A percentile compares a stretch with the other conserved stretches of the same genome.
These are phyloP conservation scores for Drosophila parthenogenetica DNA, from an alignment of 2,888 invertebrate genomes.

Conservation along the genomic window DNA sequence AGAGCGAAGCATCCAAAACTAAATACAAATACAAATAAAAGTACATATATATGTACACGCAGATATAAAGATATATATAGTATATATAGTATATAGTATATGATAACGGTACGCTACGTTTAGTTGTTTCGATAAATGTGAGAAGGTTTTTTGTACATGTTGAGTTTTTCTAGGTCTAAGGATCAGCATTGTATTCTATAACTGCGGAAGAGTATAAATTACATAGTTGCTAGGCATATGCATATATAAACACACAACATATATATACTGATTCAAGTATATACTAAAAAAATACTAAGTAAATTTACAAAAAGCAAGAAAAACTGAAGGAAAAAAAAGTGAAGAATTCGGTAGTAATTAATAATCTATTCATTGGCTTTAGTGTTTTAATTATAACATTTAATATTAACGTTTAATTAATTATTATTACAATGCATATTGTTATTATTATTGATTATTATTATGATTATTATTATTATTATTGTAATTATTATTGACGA, in stretches of 20 bases:
- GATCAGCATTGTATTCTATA: constrained; percentile 29
- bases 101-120: constrained; percentile 34
- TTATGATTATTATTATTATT: constrained; percentile 60
- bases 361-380: constrained; percentile 80
- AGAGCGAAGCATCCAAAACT: constrained; percentile 50
- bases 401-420: constrained; percentile 49
- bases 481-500: constrained; percentile 51
- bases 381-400: constrained; percentile 82
- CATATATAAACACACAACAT: constrained; percentile 27
- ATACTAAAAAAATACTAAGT: constrained; percentile 22
- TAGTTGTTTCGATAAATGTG: constrained; percentile 45
- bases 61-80: constrained; percentile 5
- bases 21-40: constrained; percentile 13
- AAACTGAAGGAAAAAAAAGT: constrained; percentile 25
- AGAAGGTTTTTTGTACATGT: constrained; percentile 65
- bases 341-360: constrained; percentile 56
- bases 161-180: constrained; percentile 64
- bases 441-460: constrained; percentile 68
- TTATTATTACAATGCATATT: constrained; percentile 62
- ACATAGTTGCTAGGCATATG: constrained; percentile 67
- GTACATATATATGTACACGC: constrained; percentile 15
- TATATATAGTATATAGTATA: constrained; percentile 16
- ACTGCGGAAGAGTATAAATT: constrained; percentile 67
- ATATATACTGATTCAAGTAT: not conserved
- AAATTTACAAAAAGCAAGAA: constrained; percentile 6